A percentile compares a stretch with the other conserved stretches of the same genome.
These are phyloP conservation scores for Hapalemur alaotrensis DNA, from an alignment of 2,797 vertebrate genomes.

Conservation along the genomic window DNA sequence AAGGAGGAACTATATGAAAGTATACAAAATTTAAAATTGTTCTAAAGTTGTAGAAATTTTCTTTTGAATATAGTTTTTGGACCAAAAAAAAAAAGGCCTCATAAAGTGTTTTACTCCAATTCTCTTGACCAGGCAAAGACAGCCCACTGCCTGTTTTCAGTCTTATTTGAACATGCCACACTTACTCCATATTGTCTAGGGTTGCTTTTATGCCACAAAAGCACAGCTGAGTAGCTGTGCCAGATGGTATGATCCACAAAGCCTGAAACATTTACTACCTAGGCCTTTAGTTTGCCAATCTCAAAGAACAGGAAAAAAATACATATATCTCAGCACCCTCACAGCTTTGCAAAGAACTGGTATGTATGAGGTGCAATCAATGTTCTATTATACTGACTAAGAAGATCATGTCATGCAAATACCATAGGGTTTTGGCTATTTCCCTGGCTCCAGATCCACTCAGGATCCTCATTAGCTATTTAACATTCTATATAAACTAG, in stretches of 20 bases:
- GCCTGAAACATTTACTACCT: not conserved
- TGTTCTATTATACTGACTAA: not conserved
- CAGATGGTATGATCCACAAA: not conserved
- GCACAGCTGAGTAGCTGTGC: too few relatives aligned
- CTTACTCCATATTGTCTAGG: not conserved
- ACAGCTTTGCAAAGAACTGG: not conserved
- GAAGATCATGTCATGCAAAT: not conserved
- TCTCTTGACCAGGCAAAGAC: not conserved
- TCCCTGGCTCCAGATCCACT: not conserved
- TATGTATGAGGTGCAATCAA: not conserved
- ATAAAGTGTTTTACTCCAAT: not conserved
- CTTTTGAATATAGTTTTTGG: not conserved
- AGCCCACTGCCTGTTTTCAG: not conserved
- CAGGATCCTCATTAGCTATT: not conserved
- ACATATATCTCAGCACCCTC: not conserved
- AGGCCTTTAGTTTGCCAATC: not conserved
- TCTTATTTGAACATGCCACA: not conserved
- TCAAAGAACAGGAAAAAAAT: not conserved
- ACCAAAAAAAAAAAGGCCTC: not conserved
- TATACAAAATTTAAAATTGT: not conserved
- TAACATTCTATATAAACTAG: not conserved
- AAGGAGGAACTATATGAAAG: not conserved
- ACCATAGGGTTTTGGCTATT: too few relatives aligned
- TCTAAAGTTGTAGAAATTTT: not conserved
- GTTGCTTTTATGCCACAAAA: not conserved